These are phyloP conservation scores for Cremastobaeus sp. DNA, from an alignment of 2,888 invertebrate species.

Conservation along the genomic window DNA sequence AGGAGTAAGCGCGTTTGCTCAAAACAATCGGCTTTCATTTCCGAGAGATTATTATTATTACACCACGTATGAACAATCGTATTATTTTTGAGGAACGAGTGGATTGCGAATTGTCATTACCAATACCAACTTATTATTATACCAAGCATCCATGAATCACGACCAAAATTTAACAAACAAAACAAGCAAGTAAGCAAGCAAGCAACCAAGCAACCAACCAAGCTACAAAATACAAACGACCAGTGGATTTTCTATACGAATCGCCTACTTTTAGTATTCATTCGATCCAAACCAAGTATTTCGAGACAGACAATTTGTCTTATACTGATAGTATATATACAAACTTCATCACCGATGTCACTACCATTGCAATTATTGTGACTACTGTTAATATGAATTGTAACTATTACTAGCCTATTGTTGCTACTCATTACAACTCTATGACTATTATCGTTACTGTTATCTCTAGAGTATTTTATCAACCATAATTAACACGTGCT, in stretches of 20 bases:
- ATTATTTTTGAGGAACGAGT: slow-evolving; percentile 45
- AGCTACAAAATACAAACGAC: slow-evolving; percentile 17
- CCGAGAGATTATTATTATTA: slow-evolving; percentile 11
- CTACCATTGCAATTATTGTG: slow-evolving; percentile 57
- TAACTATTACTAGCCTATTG: slow-evolving; percentile 58
- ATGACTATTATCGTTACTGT: slow-evolving; percentile 58
- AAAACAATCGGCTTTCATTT: slow-evolving; percentile 19
- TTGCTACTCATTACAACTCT: slow-evolving; percentile 58
- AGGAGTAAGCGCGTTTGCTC: slow-evolving; percentile 22
- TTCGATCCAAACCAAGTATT: slow-evolving; percentile 37
- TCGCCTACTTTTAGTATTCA: slow-evolving; percentile 54
- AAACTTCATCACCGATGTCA: slow-evolving; percentile 52
- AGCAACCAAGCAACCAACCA: slow-evolving; percentile 14
- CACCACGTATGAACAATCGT: slow-evolving; percentile 26
- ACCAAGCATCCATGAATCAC: slow-evolving; percentile 39
- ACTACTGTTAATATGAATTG: slow-evolving; percentile 57
- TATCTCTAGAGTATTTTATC: slow-evolving; percentile 59
- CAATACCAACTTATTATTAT: too few species aligned
- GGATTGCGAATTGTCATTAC: slow-evolving; percentile 50
- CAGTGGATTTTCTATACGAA: slow-evolving; percentile 49
- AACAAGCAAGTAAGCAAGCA: background rate
- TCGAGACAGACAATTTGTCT: slow-evolving; percentile 33
- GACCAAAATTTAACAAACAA: slow-evolving; percentile 7
- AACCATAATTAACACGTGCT: slow-evolving; percentile 53
- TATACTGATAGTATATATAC: slow-evolving; percentile 49